Evolutionary conservation across 2,797 vertebrate species (phyloP).

Genomic region (Mastacembelus armatus): DNA sequence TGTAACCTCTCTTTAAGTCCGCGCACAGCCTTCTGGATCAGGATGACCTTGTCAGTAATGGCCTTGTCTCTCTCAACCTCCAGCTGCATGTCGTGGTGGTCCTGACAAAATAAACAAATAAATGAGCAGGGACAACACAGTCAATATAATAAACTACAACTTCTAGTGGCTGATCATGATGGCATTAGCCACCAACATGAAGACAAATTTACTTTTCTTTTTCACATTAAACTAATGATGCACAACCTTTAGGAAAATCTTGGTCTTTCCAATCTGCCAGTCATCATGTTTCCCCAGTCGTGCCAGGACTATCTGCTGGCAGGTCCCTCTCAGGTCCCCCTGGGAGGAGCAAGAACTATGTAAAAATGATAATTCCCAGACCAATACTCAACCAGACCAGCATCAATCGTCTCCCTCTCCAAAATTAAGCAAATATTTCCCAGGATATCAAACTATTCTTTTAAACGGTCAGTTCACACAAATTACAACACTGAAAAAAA

Average conservation of each 20-base stretch:
- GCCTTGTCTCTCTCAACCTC: constrained; percentile 95
- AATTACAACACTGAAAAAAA: no score
- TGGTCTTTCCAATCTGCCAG: constrained; percentile 98
- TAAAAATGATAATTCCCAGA: neutral
- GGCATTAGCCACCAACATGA: neutral
- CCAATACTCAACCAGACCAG: no score
- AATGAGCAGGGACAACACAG: neutral
- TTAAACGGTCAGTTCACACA: no score
- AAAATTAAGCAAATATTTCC: no score
- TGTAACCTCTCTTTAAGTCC: constrained; percentile 91
- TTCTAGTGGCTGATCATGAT: neutral
- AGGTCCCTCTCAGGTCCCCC: constrained; percentile 93
- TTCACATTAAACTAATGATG: neutral
- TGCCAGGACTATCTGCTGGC: constrained; percentile 89
- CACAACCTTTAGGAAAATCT: constrained; percentile 95
- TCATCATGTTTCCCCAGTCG: constrained; percentile 91
- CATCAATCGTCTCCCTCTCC: no score
- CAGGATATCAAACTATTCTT: no score
- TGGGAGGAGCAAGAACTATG: constrained; percentile 47
- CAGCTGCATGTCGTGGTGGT: constrained; percentile 95
- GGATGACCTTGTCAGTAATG: constrained; percentile 94
- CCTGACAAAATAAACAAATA: constrained; percentile 82
- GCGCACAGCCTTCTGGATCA: constrained; percentile 96
- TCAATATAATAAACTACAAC: neutral
- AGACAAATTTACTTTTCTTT: neutral